phyloP scores from a whole-genome alignment of 2,888 invertebrate species.

The Drosophila seclusa region DNA sequence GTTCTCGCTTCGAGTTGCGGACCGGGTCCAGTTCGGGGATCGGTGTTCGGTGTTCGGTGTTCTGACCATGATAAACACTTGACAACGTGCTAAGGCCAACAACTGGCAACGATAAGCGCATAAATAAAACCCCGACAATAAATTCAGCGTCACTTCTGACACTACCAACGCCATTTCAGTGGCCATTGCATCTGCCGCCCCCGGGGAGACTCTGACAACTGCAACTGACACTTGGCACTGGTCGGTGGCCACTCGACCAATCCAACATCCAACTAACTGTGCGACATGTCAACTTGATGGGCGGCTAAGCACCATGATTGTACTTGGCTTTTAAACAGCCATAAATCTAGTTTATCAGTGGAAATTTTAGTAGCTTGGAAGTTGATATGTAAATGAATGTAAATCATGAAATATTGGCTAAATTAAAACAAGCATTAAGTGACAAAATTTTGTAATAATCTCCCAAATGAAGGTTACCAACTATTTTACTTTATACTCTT shows the following conservation, averaged over 20 bases:
- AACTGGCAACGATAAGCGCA: constrained; percentile 72
- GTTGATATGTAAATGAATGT: not conserved
- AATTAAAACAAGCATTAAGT: not conserved
- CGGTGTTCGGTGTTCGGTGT: constrained; percentile 3
- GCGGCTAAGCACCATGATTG: constrained; percentile 15
- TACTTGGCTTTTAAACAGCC: constrained; percentile 10
- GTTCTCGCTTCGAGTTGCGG: constrained; percentile 35
- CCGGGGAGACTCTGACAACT: not conserved
- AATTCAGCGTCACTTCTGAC: constrained; percentile 75
- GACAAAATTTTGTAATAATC: not conserved
- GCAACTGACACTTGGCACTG: constrained; percentile 16
- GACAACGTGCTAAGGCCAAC: constrained; percentile 79
- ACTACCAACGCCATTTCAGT: constrained; percentile 37
- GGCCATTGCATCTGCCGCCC: constrained; percentile 42
- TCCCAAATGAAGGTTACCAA: not conserved
- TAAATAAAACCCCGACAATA: constrained; percentile 71
- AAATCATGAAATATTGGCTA: not conserved
- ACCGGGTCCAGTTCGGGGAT: constrained; percentile 24
- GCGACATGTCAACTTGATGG: constrained; percentile 35
- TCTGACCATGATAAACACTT: constrained; percentile 76
- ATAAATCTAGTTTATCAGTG: not conserved
- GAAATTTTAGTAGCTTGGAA: not conserved
- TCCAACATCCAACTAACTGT: constrained; percentile 11
- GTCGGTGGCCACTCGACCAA: constrained; percentile 13
- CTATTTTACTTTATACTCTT: not conserved